Percentiles rank a stretch among this genome's conserved stretches.
Evolutionary conservation across 2,888 invertebrate species (phyloP).

Genomic region (Sphaerophoria rueppellii): DNA sequence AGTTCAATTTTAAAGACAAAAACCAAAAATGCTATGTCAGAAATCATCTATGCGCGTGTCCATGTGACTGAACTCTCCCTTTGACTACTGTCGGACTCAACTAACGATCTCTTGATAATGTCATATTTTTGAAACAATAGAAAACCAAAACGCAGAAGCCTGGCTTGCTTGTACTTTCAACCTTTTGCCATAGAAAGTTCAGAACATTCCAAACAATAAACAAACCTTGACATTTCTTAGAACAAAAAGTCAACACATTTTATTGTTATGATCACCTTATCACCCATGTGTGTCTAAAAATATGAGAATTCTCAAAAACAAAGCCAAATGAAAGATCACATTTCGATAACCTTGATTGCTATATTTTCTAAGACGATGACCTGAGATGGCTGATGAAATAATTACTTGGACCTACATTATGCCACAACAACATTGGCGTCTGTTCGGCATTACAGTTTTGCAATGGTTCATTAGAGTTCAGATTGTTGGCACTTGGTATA

Average conservation of each 20-base stretch:
- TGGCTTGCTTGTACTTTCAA: too few species aligned
- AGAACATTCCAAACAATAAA: not conserved
- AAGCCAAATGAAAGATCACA: not conserved
- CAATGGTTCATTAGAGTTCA: slow-evolving; percentile 21
- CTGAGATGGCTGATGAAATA: slow-evolving; percentile 30
- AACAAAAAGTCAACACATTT: not conserved
- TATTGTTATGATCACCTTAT: not conserved
- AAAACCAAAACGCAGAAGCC: too few species aligned
- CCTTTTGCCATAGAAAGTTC: too few species aligned
- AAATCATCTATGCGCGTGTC: too few species aligned
- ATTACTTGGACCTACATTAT: not conserved
- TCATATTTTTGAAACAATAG: too few species aligned
- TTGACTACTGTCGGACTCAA: too few species aligned
- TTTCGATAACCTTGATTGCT: slow-evolving; percentile 49
- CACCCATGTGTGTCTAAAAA: not conserved
- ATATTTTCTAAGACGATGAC: slow-evolving; percentile 12
- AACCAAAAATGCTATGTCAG: too few species aligned
- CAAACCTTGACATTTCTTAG: not conserved
- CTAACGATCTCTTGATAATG: too few species aligned
- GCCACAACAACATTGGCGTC: not conserved
- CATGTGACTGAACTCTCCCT: too few species aligned
- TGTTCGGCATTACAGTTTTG: not conserved
- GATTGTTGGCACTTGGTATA: not conserved
- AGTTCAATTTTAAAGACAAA: too few species aligned
- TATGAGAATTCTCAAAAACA: not conserved